Evolutionary conservation across 2,113 vertebrate genomes (phyloP).

Genomic region (Muntiacus muntjak): DNA sequence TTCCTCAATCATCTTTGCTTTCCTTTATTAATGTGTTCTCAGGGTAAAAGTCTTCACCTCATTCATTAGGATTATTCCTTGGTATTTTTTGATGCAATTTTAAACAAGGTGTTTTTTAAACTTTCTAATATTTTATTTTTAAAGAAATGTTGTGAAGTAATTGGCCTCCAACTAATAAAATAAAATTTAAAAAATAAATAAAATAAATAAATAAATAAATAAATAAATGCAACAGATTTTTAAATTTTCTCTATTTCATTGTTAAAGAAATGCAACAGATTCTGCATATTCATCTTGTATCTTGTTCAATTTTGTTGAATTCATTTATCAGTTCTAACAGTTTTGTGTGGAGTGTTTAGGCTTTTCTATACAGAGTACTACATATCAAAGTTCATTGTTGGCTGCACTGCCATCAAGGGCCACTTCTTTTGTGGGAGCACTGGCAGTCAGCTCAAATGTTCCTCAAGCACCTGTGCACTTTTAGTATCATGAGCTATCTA

Average conservation of each 20-base stretch:
- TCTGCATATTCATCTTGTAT: background rate
- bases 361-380: background rate
- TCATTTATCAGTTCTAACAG: background rate
- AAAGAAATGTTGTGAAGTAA: background rate
- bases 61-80: background rate
- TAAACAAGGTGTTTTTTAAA: background rate
- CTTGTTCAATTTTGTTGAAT: background rate
- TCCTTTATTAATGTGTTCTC: background rate
- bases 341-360: background rate
- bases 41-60: background rate
- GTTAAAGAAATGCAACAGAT: background rate
- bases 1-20: background rate
- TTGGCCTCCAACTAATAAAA: too few relatives aligned
- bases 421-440: background rate
- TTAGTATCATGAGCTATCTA: background rate
- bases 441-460: background rate
- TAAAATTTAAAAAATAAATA: too few relatives aligned
- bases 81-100: background rate
- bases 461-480: background rate
- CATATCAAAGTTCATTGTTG: background rate
- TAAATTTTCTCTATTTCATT: background rate
- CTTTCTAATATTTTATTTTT: background rate
- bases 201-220: too few relatives aligned
- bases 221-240: background rate
- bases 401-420: rapidly evolving